Percentiles rank a stretch among this genome's conserved stretches.
phyloP scores from a whole-genome alignment of 2,113 vertebrate genomes.

The Sebastes schlegelii region DNA sequence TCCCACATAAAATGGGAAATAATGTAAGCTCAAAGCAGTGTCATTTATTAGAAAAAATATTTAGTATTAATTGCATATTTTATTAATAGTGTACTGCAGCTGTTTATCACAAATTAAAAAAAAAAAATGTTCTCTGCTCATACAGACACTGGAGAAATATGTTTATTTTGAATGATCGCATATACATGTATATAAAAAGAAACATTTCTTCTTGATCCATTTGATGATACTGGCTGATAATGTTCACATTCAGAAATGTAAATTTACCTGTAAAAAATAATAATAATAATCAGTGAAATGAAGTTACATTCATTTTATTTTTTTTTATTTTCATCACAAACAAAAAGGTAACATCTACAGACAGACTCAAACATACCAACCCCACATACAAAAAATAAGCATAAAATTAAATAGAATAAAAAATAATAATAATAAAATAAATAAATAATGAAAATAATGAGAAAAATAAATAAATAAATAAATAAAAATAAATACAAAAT shows the following conservation, averaged over 20 bases:
- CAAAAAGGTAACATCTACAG: too few species aligned
- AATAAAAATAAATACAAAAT: too few species aligned
- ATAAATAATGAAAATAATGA: too few species aligned
- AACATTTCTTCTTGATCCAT: neutral
- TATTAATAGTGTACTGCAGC: neutral
- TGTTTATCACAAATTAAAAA: neutral
- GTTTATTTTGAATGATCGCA: neutral
- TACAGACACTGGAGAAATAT: neutral
- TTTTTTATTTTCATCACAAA: too few species aligned
- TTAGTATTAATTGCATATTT: neutral
- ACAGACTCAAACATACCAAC: too few species aligned
- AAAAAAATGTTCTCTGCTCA: neutral
- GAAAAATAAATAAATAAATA: too few species aligned
- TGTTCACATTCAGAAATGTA: neutral
- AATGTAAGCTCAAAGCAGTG: neutral
- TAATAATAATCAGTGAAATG: neutral
- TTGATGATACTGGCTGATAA: neutral
- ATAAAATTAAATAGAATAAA: too few species aligned
- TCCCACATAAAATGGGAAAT: neutral
- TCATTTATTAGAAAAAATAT: neutral
- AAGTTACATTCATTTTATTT: neutral
- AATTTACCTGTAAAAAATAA: neutral
- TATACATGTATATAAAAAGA: neutral
- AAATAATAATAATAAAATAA: too few species aligned
- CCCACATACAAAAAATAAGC: too few species aligned